phyloP scores from a whole-genome alignment of 2,888 invertebrate species.

The Nudaria mundana region DNA sequence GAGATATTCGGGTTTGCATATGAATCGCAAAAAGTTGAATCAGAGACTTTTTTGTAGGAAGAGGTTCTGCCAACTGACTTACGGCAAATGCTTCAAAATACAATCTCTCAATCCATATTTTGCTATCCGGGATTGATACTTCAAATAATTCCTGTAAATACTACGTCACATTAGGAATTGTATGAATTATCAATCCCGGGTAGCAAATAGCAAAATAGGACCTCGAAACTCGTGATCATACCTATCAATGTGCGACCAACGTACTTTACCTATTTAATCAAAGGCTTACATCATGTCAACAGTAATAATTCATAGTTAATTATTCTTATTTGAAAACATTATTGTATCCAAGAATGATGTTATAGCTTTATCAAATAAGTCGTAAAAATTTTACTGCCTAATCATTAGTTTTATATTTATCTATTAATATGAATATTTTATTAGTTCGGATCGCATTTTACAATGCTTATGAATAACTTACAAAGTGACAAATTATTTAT shows the following conservation, averaged over 20 bases:
- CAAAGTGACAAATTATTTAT: slow-evolving; percentile 1
- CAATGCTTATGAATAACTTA: slow-evolving; percentile 28
- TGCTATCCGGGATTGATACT: no score
- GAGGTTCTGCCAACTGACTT: no score
- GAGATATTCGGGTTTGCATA: no score
- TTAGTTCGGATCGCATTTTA: slow-evolving; percentile 24
- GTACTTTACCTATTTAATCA: neutral
- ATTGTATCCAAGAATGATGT: slow-evolving; percentile 9
- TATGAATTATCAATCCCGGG: no score
- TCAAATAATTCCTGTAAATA: no score
- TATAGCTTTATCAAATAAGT: slow-evolving; percentile 34
- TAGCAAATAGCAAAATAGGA: no score
- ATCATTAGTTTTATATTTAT: slow-evolving; percentile 14
- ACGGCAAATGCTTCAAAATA: no score
- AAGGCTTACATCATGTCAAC: neutral
- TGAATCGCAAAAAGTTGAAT: no score
- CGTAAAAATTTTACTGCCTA: slow-evolving; percentile 20
- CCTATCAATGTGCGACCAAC: neutral
- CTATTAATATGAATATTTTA: slow-evolving; percentile 23
- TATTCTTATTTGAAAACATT: neutral
- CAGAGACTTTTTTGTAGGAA: no score
- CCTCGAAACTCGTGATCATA: no score
- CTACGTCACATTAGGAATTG: no score
- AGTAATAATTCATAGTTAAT: neutral
- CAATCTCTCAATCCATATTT: no score